Base-by-base conservation (phyloP, 2,797 vertebrate genomes). In the Danionella dracula region DNA sequence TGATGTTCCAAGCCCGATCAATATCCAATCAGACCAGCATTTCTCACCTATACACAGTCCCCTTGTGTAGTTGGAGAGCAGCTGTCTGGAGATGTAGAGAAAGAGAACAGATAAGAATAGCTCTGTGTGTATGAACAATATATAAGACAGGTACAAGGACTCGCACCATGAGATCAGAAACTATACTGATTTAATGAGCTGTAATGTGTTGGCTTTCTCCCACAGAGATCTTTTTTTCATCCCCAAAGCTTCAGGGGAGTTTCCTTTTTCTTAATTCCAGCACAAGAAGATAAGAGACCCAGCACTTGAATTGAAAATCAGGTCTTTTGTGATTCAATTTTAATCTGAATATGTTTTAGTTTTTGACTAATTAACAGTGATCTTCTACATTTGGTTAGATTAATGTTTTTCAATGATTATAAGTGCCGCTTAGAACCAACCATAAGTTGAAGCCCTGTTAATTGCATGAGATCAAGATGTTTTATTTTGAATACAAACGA, bases 1-100 rank as follows among this genome's bases (percentile, higher is more conserved):
- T 67, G 66, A 76, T 68, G 44, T 61, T 66, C 50, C 62, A 63
- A 61, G 29, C 31, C 11, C 56, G 74, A 78, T 78, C 78, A 68
- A 78, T 78, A 79, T 73, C 72, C 74, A 76, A 79, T 76, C 74
- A 77, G 62, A 65, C 66, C 66, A 23, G 51, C 63, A 63, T 77
- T 68, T 74, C 54, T 69, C 59, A 62, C 68, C 60, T 68, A 70
- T 59, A 70, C 69, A 41, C 66, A 68, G 49, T 68, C 44, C 51
- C 34, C 41, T 66, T 20, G 27, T 54, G 41, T 40, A 45, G 50
- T 13, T 42, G 15, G 41, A 27, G 51, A 13, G 11, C 50, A 46
- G 13, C 13, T 11, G 45, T 8, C 34, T 29, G 15, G 31, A 55
- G 41, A 38, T 46, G 15, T 45, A 32, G 15, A 55, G 50, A 44